A percentile compares a stretch with the other conserved stretches of the same genome.
Evolutionary conservation across 2,888 invertebrate species (phyloP).

Genomic region (Drosophila lutescens): DNA sequence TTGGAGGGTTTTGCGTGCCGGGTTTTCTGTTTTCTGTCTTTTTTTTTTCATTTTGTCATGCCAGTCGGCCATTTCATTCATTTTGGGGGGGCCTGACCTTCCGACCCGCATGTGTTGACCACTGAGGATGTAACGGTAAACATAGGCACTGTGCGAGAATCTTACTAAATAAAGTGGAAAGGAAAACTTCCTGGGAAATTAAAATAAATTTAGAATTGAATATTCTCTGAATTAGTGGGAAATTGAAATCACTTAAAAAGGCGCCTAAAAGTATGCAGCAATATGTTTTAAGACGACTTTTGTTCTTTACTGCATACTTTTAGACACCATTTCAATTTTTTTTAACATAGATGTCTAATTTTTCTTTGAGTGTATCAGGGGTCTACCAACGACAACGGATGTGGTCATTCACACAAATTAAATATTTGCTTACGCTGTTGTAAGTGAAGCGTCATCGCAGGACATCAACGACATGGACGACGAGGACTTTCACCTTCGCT

Average conservation of each 20-base stretch:
- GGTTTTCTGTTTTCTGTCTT: background rate
- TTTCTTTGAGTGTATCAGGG: slow-evolving; percentile 15
- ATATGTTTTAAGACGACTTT: too few species aligned
- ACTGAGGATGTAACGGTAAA: slow-evolving; percentile 50
- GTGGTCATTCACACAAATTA: slow-evolving; percentile 63
- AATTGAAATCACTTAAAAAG: too few species aligned
- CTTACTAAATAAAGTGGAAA: background rate
- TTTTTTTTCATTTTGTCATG: slow-evolving; percentile 27
- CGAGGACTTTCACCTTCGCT: slow-evolving; percentile 14
- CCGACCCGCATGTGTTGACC: slow-evolving; percentile 22
- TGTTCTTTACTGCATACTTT: too few species aligned
- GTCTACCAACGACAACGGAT: slow-evolving; percentile 45
- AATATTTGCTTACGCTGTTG: slow-evolving; percentile 58
- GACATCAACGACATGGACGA: slow-evolving; percentile 28
- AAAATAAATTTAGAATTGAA: background rate
- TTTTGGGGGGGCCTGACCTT: slow-evolving; percentile 14
- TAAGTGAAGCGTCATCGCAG: slow-evolving; percentile 46
- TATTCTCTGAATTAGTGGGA: too few species aligned
- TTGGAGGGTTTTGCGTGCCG: slow-evolving; percentile 25
- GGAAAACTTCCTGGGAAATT: background rate
- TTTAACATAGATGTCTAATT: background rate
- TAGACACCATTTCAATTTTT: too few species aligned
- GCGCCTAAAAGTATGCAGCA: too few species aligned
- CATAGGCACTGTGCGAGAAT: slow-evolving; percentile 25
- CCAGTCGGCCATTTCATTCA: slow-evolving; percentile 31